Percentiles rank a stretch among this genome's conserved stretches.
These are phyloP conservation scores for Tetranychus piercei DNA, from an alignment of 2,888 invertebrate genomes.

Conservation along the genomic window DNA sequence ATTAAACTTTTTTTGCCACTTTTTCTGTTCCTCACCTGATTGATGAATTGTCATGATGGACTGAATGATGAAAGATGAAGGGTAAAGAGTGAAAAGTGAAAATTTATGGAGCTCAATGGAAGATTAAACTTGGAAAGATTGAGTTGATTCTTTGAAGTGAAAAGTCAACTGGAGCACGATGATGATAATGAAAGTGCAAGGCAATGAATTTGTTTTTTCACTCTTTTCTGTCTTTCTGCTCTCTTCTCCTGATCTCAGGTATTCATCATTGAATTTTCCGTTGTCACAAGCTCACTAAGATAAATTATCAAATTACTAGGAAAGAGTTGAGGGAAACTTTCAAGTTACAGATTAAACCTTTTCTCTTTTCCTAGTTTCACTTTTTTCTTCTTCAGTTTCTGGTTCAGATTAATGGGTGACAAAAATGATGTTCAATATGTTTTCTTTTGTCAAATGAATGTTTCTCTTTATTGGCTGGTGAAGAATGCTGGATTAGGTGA, in stretches of 20 bases:
- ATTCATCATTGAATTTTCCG: background rate
- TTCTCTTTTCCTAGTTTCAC: too few relatives aligned
- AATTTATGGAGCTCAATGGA: background rate
- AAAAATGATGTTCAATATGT: too few relatives aligned
- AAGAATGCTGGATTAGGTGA: too few relatives aligned
- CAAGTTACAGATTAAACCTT: too few relatives aligned
- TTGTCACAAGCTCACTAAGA: background rate
- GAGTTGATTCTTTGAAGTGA: background rate
- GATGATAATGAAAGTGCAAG: too few relatives aligned
- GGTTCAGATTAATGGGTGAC: too few relatives aligned
- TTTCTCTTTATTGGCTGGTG: too few relatives aligned
- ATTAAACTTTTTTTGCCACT: background rate
- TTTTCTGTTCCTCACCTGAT: background rate
- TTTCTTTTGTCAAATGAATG: too few relatives aligned
- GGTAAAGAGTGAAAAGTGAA: background rate
- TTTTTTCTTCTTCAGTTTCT: too few relatives aligned
- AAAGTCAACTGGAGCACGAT: background rate
- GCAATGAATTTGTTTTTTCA: too few relatives aligned
- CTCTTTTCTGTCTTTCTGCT: too few relatives aligned
- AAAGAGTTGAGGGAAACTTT: too few relatives aligned
- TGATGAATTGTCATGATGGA: background rate
- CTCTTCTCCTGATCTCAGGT: background rate
- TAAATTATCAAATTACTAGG: background rate
- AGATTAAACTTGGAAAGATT: background rate
- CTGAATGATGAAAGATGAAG: background rate